Conservation (phyloP, 2,888 invertebrate genomes). For the Tetramorium bicarinatum region DNA sequence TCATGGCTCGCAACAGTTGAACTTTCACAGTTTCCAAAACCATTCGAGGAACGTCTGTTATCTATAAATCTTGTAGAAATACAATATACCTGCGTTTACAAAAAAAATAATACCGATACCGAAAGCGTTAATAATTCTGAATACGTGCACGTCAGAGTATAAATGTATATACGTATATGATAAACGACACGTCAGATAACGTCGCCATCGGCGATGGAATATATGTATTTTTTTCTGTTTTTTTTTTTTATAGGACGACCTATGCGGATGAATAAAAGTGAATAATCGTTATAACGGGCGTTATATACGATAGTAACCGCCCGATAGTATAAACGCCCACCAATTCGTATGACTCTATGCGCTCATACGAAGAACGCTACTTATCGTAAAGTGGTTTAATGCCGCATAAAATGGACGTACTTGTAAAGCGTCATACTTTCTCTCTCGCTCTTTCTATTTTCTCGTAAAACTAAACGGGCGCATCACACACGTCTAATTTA, state of each 20-base stretch:
- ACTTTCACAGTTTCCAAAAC: background rate
- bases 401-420: constrained; percentile 61
- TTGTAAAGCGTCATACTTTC: constrained; percentile 40
- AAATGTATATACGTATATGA: background rate
- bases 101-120: background rate
- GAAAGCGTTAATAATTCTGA: constrained; percentile 20
- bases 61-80: constrained; percentile 9
- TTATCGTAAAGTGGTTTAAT: constrained; percentile 74
- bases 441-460: constrained; percentile 11
- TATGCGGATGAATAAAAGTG: constrained; percentile 43
- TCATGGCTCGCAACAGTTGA: background rate
- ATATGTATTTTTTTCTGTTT: constrained; percentile 8
- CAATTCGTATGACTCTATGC: constrained; percentile 39
- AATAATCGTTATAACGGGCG: constrained; percentile 50
- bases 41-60: background rate
- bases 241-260: constrained; percentile 29
- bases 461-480: constrained; percentile 9
- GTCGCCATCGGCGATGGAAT: background rate
- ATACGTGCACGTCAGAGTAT: background rate
- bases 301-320: constrained; percentile 35
- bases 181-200: constrained; percentile 35
- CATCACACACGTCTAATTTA: constrained; percentile 10
- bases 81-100: background rate
- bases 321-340: constrained; percentile 46
- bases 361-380: constrained; percentile 63